phyloP scores from a whole-genome alignment of 2,797 vertebrate species.

The Tadarida brasiliensis region DNA sequence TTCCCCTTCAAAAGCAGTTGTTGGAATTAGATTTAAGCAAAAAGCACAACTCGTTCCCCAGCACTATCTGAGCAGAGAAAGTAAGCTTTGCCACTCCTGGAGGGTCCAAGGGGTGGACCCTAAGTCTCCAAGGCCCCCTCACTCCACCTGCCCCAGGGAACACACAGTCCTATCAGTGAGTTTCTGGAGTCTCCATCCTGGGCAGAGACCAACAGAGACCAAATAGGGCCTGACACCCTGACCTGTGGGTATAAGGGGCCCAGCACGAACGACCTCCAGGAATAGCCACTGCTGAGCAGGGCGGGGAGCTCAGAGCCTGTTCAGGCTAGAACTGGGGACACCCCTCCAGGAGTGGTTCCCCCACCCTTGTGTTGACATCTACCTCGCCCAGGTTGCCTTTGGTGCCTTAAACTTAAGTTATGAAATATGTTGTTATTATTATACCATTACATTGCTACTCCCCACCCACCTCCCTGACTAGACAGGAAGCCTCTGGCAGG shows the following conservation, averaged over 20 bases:
- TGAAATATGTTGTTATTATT: constrained; percentile 49
- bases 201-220: not conserved
- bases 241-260: not conserved
- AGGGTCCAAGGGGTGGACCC: not conserved
- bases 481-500: constrained; percentile 63
- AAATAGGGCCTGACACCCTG: rapidly evolving
- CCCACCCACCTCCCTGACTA: constrained; percentile 1
- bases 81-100: not conserved
- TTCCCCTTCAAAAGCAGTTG: not conserved
- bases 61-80: not conserved
- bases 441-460: not conserved
- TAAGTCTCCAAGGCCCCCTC: not conserved
- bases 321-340: not conserved
- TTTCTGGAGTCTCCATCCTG: not conserved
- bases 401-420: constrained; percentile 14
- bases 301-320: not conserved
- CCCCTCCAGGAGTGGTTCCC: not conserved
- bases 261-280: not conserved
- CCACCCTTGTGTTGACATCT: not conserved
- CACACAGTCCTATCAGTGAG: not conserved
- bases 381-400: not conserved
- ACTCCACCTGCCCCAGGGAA: rapidly evolving
- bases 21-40: not conserved
- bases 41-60: not conserved
- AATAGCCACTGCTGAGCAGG: not conserved